These are phyloP conservation scores for Elephas maximus DNA, from an alignment of 2,113 vertebrate genomes.

Conservation along the genomic window DNA sequence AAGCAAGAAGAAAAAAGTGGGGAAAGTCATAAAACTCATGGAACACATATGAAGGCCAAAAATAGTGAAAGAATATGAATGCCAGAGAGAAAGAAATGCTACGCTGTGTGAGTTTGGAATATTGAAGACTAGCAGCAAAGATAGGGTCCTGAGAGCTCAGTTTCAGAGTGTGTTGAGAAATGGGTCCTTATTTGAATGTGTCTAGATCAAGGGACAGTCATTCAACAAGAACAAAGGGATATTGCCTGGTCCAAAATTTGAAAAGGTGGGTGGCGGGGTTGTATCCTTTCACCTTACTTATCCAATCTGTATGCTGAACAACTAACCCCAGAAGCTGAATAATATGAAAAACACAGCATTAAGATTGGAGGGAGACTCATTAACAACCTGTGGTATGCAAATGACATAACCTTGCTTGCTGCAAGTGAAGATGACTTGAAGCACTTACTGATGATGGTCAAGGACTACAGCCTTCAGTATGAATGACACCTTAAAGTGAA, in stretches of 20 bases:
- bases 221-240: too few relatives aligned
- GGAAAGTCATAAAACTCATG: background rate
- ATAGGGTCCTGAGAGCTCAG: background rate
- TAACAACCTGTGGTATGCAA: background rate
- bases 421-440: background rate
- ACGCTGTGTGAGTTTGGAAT: fast-evolving
- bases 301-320: background rate
- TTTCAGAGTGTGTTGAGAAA: background rate
- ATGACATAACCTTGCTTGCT: background rate
- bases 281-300: background rate
- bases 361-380: background rate
- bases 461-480: background rate
- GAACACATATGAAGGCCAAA: background rate
- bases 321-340: background rate
- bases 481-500: background rate
- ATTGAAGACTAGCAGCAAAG: background rate
- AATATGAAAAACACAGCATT: background rate
- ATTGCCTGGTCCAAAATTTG: too few relatives aligned
- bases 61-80: background rate
- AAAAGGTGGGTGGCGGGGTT: background rate
- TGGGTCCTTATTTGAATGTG: background rate
- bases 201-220: too few relatives aligned
- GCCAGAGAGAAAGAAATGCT: background rate
- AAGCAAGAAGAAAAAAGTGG: background rate
- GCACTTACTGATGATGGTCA: background rate